Evolutionary conservation across 2,797 vertebrate genomes (phyloP), one percentile per base, ranked within the genome.

Genomic region (Nasua narica): DNA sequence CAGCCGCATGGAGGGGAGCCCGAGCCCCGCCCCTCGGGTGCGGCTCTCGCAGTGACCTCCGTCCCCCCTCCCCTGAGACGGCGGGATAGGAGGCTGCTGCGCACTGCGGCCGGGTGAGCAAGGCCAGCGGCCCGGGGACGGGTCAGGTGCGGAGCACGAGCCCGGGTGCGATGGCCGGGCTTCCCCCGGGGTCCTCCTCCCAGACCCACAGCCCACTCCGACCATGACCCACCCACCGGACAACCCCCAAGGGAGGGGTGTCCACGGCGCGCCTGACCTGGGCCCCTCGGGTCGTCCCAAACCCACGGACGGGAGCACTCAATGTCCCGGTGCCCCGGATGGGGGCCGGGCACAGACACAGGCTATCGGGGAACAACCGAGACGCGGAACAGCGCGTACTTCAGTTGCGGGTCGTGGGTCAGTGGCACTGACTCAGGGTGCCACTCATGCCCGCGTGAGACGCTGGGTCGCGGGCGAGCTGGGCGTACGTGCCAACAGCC

Each of bases 361-460:
- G 27, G 19, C 2, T 0, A 4, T 12, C 2, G 2, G 43, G 72
- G 40, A 16, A 8, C 25, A 37, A 0, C 25, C 2, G 0, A 19
- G 43, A 15, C 1, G 4, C 25, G 0, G 48, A 11, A 6, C 0
- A 1, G 21, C 0, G 2, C 0, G 0, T 0, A 29, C 52, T 27
- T 1, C 3, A 0, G 3, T 23, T 13, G 18, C 5, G 10, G 5
- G 5, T 13, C 0, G 3, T 0, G n/a, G 18, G 4, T 7, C 67
- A 7, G 4, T 0, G 0, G 0, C 10, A 12, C 1, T 0, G 12
- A 2, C 3, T 6, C 1, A 3, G 2, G 0, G 18, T 62, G 85
- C 48, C 43, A 1, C n/a, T n/a, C n/a, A n/a, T n/a, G n/a, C n/a
- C n/a, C n/a, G n/a, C n/a, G n/a, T n/a, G n/a, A n/a, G n/a, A n/a